Base-by-base conservation (phyloP, 2,797 vertebrate species). In the Megaceryle alcyon region DNA sequence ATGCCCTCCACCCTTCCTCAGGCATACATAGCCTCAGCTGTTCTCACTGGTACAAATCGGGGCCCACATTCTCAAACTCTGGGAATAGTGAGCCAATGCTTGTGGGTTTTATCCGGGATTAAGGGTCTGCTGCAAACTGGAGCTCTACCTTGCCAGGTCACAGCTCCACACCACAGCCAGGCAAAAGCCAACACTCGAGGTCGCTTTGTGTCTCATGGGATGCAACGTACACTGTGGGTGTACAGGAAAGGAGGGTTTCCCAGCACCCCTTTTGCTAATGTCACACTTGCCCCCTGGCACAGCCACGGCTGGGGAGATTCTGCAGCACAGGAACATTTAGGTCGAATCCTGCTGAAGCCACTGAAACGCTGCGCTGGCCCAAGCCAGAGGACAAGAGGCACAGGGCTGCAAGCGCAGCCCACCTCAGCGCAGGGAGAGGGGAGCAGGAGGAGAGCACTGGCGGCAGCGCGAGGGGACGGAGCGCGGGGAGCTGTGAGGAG, bases 81-180 rank as follows among this genome's bases (percentile, higher is more conserved):
- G 19, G 33, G 35, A 26, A 7, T 2, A 39, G 44, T 4, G 0
- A 51, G 37, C 25, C 3, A 5, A n/a, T 25, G 6, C 16, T 17
- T 7, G 37, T 0, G 23, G 23, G 17, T 60, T 56, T 39, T 22
- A 31, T 14, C 26, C 13, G 0, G 0, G 35, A 5, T 0, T 1
- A 28, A 49, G 43, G 28, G 13, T 8, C 12, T 29, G 43, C 2
- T 3, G 2, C 6, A 7, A 31, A 25, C 48, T 2, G 28, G 15
- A 44, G 41, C 66, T 15, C 23, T 16, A 10, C 51, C 35, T 12
- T 3, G 14, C 29, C 44, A 2, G 25, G 17, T 2, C 13, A 21
- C 49, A 49, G 49, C 35, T 17, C 35, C 5, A 1, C 29, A 12
- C 25, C 66, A 1, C 51, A 10, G 69, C 39, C n/a, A 10, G n/a